Base-by-base conservation (phyloP, 2,888 invertebrate genomes). In the Epistrophe eligans region DNA sequence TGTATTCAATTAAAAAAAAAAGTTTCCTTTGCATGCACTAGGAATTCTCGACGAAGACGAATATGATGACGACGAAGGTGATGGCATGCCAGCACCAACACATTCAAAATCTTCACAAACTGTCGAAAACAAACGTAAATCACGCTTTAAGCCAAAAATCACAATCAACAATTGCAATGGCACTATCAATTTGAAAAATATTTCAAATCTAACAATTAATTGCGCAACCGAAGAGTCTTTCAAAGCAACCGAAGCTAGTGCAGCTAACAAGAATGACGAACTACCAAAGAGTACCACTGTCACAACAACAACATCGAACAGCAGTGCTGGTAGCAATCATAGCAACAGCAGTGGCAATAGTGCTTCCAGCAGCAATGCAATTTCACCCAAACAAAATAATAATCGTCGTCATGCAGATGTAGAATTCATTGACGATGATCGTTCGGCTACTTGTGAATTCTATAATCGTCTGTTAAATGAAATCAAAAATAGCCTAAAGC, bases 111-210 rank as follows among this genome's bases (percentile, higher is more conserved):
- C 80, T 57, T 76, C 73, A 50, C 79, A 73, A n/a, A 81, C 87
- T 10, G 58, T 85, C 64, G 83, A 88, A 58, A 83, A 81, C 62
- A 84, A 76, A 84, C 89, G 62, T 89, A 88, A 88, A n/a, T 57
- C 81, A 52, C 73, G 77, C 35, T 91, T 91, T 71, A 92, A 92
- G 84, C 92, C 92, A 88, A 92, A 93, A 89, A 92, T 93, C 28
- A 93, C 93, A 24, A 93, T 93, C 24, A 93, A 93, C 88, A 93
- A 92, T 73, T 93, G 93, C 89, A 93, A 92, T 79, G 93, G 93
- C 57, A 92, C 91, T 10, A 93, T 93, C 7, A 93, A 93, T 87
- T 88, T 93, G 72, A 91, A 92, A 48, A 93, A 93, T 81, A 92
- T 93, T 19, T 92, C 93, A 40, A 93, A 92, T 70, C 88, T 93